Evolutionary conservation across 2,113 vertebrate species (phyloP), one percentile per base, ranked within the genome.

Genomic region (Oceanodroma tethys): DNA sequence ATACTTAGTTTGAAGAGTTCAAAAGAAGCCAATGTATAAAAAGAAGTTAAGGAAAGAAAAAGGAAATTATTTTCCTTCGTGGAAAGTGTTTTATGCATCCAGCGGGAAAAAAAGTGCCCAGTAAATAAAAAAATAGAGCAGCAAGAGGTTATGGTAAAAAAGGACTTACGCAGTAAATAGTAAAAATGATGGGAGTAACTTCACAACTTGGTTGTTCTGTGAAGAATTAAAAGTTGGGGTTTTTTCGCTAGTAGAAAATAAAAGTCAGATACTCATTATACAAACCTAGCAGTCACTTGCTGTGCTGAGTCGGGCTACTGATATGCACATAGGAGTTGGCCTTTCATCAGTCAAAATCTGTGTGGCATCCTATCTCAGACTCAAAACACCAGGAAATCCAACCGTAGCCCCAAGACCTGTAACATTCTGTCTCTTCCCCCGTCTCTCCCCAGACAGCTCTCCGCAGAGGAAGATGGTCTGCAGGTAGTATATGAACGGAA

Each of bases 31-130:
- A 10, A 0, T 10, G 16, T 71, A 15, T 30, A 34, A 65, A 90
- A 62, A 1, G 7, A 86, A 76, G 19, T 11, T 73, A 27, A 50
- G 32, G 29, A 50, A 81, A 23, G 11, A 43, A 56, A 48, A 65
- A 66, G 4, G 13, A 20, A 76, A 32, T 75, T 18, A 13, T 52
- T 76, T 84, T 26, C 56, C 20, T 70, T 76, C 0, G 2, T 58
- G 66, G 42, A 18, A 65, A 68, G 16, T 15, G 19, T 48, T 81
- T 81, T 81, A 20, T 66, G 27, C 27, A 25, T 81, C 26, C 5
- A 8, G 9, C 25, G 29, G 8, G 0, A 0, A 16, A 45, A 34
- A 58, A 43, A 7, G 9, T 1, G 13, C 8, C 7, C 13, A 9
- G 42, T 52, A 56, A 85, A 34, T 62, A 47, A 79, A 86, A 63